phyloP scores from a whole-genome alignment of 2,888 invertebrate species.

The Caenorhabditis afra region DNA sequence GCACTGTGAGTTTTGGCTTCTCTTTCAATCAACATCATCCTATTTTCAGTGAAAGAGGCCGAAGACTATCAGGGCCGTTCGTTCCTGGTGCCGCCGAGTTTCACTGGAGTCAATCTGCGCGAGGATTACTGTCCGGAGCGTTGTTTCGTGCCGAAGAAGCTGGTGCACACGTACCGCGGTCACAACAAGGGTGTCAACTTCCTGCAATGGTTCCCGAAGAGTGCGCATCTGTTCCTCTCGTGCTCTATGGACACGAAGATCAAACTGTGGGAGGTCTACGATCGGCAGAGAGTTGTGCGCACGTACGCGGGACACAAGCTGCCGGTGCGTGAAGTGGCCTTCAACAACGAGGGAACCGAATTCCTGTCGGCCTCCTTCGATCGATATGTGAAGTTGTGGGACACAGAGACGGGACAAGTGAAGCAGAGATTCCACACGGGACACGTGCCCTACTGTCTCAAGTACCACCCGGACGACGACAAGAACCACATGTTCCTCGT shows the following conservation, averaged over 20 bases:
- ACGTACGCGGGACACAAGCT: conserved; percentile 97
- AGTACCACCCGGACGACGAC: conserved; percentile 96
- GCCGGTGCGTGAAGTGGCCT: conserved; percentile 91
- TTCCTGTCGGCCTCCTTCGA: conserved; percentile 96
- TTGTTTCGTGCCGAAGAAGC: conserved; percentile 81
- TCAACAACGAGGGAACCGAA: conserved; percentile 93
- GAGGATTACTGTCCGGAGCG: conserved; percentile 90
- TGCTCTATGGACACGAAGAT: conserved; percentile 94
- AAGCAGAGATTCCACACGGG: conserved; percentile 89
- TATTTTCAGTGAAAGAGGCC: conserved; percentile 88
- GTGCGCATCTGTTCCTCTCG: conserved; percentile 94
- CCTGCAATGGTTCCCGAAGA: conserved; percentile 93
- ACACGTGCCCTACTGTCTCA: conserved; percentile 97
- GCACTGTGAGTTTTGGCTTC: conserved; percentile 71
- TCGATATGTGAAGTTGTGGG: conserved; percentile 98
- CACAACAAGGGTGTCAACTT: conserved; percentile 97
- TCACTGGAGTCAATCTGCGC: conserved; percentile 91
- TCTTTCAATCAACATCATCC: too few relatives aligned
- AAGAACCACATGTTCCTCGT: conserved; percentile 95
- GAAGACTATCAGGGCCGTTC: conserved; percentile 97
- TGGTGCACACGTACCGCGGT: conserved; percentile 85
- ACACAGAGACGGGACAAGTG: conserved; percentile 92
- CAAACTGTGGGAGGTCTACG: conserved; percentile 97
- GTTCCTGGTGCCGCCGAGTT: conserved; percentile 93
- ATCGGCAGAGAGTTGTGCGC: conserved; percentile 91